These are phyloP conservation scores for Gymnoscopelus microlampas DNA, from an alignment of 2,797 vertebrate genomes.

Conservation along the genomic window DNA sequence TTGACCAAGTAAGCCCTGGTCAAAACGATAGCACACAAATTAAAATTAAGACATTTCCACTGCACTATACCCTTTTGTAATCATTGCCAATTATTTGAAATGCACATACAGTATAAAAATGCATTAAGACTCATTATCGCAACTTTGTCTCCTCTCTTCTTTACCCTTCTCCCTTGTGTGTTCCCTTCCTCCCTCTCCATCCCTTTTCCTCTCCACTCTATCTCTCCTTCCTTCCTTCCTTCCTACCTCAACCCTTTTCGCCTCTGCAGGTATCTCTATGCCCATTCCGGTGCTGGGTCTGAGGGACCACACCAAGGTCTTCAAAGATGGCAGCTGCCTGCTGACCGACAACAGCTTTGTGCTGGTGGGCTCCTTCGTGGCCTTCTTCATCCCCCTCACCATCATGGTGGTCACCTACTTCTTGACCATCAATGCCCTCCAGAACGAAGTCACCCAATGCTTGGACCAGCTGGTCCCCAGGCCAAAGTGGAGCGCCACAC, in stretches of 20 bases:
- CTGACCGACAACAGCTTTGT: conserved; percentile 92
- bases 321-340: conserved; percentile 89
- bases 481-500: conserved; percentile 86
- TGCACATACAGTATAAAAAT: too few species aligned
- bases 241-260: not conserved
- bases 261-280: conserved; percentile 91
- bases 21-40: too few species aligned
- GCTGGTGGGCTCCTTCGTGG: conserved; percentile 92
- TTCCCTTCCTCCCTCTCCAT: not conserved
- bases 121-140: not conserved
- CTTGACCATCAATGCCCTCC: conserved; percentile 91
- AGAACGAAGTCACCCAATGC: conserved; percentile 91
- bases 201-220: not conserved
- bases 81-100: too few species aligned
- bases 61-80: too few species aligned
- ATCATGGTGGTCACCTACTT: conserved; percentile 98
- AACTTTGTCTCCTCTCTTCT: not conserved
- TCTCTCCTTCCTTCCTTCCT: not conserved
- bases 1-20: too few species aligned
- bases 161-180: not conserved
- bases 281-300: conserved; percentile 94
- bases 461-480: conserved; percentile 87
- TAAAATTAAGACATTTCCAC: too few species aligned
- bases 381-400: conserved; percentile 94
- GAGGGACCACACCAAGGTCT: conserved; percentile 91